Conservation (phyloP, 2,888 invertebrate genomes). For the Gasteruption jaculator region DNA sequence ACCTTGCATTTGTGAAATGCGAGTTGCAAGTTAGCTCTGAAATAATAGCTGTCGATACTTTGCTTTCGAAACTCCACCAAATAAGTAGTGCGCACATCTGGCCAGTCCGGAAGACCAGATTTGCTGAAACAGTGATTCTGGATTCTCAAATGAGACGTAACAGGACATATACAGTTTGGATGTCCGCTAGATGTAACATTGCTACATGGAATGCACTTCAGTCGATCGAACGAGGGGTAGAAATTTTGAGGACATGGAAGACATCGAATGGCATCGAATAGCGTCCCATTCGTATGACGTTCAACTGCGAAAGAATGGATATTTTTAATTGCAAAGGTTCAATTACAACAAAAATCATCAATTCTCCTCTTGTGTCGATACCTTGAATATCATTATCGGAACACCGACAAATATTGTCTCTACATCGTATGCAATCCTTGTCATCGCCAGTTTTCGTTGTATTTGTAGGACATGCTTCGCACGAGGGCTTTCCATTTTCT, state of each 20-base stretch:
- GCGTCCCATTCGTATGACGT: slow-evolving; percentile 42
- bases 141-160: slow-evolving; percentile 37
- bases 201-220: slow-evolving; percentile 48
- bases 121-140: slow-evolving; percentile 45
- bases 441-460: slow-evolving; percentile 43
- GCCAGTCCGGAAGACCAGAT: slow-evolving; percentile 37
- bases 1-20: slow-evolving; percentile 52
- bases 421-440: slow-evolving; percentile 44
- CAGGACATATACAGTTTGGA: slow-evolving; percentile 44
- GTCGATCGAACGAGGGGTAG: slow-evolving; percentile 45
- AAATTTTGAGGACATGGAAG: slow-evolving; percentile 49
- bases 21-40: slow-evolving; percentile 47
- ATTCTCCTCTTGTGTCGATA: too few species aligned
- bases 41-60: slow-evolving; percentile 45
- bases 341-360: too few species aligned
- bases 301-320: slow-evolving; percentile 42
- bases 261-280: slow-evolving; percentile 44
- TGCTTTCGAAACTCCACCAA: slow-evolving; percentile 41
- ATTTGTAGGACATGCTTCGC: slow-evolving; percentile 39
- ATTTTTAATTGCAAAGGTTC: too few species aligned
- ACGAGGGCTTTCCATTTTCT: slow-evolving; percentile 35
- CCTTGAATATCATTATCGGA: slow-evolving; percentile 40
- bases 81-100: slow-evolving; percentile 42
- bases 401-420: slow-evolving; percentile 33
- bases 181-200: slow-evolving; percentile 22